These are phyloP conservation scores for Strigamia maritima DNA, from an alignment of 2,888 invertebrate genomes.

Conservation along the genomic window DNA sequence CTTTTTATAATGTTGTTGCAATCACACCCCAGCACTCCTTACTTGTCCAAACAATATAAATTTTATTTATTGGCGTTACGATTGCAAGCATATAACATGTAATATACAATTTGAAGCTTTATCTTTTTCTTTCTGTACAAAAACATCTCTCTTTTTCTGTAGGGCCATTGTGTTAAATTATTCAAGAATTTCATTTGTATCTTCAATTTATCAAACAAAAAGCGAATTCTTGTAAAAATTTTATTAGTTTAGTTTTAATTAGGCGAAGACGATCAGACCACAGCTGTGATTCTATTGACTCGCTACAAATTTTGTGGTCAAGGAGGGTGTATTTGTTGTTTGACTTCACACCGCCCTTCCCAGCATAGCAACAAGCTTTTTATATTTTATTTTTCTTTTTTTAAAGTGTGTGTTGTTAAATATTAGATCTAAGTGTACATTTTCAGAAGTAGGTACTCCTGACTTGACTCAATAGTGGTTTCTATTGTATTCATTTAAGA, in stretches of 20 bases:
- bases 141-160: neutral
- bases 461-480: neutral
- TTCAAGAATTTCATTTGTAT: neutral
- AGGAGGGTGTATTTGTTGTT: neutral
- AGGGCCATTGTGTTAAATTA: neutral
- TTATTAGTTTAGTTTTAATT: neutral
- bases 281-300: neutral
- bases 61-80: neutral
- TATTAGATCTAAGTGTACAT: too few species aligned
- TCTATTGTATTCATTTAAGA: neutral
- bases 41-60: neutral
- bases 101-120: neutral
- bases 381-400: too few species aligned
- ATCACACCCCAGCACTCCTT: neutral
- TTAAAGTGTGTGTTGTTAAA: too few species aligned
- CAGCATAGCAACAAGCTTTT: too few species aligned
- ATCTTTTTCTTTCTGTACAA: neutral
- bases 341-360: neutral
- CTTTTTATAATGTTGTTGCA: neutral
- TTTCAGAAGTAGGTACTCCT: too few species aligned
- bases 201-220: neutral
- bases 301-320: neutral
- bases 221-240: neutral
- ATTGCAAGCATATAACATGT: neutral
- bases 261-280: neutral